Evolutionary conservation across 2,113 vertebrate genomes (phyloP), one percentile per base, ranked within the genome.

Genomic region (Shinisaurus crocodilurus): DNA sequence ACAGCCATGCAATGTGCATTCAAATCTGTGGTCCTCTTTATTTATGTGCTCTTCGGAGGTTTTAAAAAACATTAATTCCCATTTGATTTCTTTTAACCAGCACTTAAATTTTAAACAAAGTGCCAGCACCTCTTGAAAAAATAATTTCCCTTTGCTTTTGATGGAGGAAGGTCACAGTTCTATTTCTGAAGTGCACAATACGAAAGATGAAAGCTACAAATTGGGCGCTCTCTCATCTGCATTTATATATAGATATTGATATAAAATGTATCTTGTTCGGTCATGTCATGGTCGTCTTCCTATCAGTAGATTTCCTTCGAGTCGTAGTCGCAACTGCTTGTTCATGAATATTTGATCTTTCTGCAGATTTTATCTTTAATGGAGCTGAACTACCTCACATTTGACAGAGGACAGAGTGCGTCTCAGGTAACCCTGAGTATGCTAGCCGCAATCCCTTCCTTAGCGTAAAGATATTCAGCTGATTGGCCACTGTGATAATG

Each of bases 361-460:
- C 40, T 93, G 67, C 93, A 99, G 99, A 98, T 99, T 95, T 94
- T 99, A 87, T 97, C 97, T 0, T n/a, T 99, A 94, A 95, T 99
- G 97, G 98, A 99, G 96, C 95, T 96, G 48, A 96, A 94, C 63
- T 97, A 94, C 63, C 94, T 96, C 4, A 90, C 94, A 0, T 96
- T 95, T n/a, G 97, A 97, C 89, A 97, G 91, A 95, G 96, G 95
- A 91, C 96, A 95, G 67, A 97, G 95, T 87, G 93, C 95, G 89
- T 94, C 96, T 7, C 96, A 98, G 93, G 98, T 99, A 96, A 97
- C 92, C 45, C 16, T 80, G 57, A 25, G 13, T 76, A 0, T 57
- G 5, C 54, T 5, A 54, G 8, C 63, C 82, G 29, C 34, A 90
- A 90, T 16, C 7, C n/a, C n/a, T 72, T 34, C 84, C 82, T 83